A percentile compares a stretch with the other conserved stretches of the same genome.
These are phyloP conservation scores for Catotricha subobsoleta DNA, from an alignment of 2,888 invertebrate species.

Conservation along the genomic window DNA sequence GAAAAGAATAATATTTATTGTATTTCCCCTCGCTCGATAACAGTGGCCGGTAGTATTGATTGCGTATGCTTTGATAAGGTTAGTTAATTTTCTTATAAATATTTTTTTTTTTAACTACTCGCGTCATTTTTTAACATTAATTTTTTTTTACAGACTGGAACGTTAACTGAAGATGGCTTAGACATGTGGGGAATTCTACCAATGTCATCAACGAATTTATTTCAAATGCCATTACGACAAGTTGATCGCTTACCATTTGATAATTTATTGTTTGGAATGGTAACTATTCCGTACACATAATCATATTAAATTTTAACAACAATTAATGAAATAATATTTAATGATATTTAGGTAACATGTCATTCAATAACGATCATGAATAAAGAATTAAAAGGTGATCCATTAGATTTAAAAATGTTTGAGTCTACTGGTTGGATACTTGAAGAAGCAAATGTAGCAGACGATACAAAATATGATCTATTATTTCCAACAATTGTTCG, in stretches of 20 bases:
- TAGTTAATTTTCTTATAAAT: background rate
- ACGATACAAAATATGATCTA: slow-evolving; percentile 68
- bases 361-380: slow-evolving; percentile 86
- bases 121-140: background rate
- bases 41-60: slow-evolving; percentile 77
- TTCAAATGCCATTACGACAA: slow-evolving; percentile 31
- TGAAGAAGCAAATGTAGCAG: slow-evolving; percentile 73
- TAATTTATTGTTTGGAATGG: slow-evolving; percentile 51
- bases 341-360: slow-evolving; percentile 50
- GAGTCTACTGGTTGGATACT: slow-evolving; percentile 82
- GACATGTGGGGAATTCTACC: slow-evolving; percentile 89
- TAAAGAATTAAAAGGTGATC: slow-evolving; percentile 77
- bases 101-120: background rate
- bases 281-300: no score
- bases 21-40: slow-evolving; percentile 83
- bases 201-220: slow-evolving; percentile 29
- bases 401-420: slow-evolving; percentile 89
- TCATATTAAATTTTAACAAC: no score
- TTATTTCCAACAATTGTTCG: slow-evolving; percentile 73
- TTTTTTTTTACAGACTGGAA: slow-evolving; percentile 62
- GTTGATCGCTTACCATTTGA: slow-evolving; percentile 32
- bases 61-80: slow-evolving; percentile 87
- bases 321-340: no score
- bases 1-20: slow-evolving; percentile 67
- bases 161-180: slow-evolving; percentile 86